Conservation (phyloP, 2,888 invertebrate species). For the Eilema caniola region DNA sequence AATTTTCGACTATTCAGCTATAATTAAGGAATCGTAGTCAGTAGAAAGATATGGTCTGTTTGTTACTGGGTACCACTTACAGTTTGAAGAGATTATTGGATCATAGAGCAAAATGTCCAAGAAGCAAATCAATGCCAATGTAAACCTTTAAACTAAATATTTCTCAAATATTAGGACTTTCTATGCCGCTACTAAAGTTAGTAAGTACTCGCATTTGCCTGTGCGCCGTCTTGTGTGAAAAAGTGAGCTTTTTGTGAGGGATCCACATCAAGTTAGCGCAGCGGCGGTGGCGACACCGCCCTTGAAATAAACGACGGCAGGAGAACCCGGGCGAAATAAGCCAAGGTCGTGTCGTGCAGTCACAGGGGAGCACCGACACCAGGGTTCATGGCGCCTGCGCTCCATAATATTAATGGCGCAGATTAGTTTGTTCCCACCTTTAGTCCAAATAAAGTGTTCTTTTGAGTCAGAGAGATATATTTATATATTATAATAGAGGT, state of each 20-base stretch:
- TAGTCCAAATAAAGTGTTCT: neutral
- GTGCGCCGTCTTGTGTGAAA: slow-evolving; percentile 40
- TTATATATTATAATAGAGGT: neutral
- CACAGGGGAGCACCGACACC: slow-evolving; percentile 23
- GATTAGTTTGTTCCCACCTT: slow-evolving; percentile 8
- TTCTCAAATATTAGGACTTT: neutral
- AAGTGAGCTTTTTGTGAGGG: slow-evolving; percentile 55
- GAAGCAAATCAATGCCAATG: no score
- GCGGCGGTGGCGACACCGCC: slow-evolving; percentile 14
- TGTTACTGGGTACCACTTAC: no score
- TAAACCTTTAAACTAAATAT: neutral
- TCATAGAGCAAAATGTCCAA: no score
- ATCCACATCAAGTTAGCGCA: slow-evolving; percentile 50
- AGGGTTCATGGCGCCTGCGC: slow-evolving; percentile 20
- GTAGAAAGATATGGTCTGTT: no score
- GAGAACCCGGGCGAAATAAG: slow-evolving; percentile 47
- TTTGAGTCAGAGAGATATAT: neutral
- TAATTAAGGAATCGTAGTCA: no score
- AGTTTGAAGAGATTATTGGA: no score
- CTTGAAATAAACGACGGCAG: slow-evolving; percentile 60
- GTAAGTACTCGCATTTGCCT: slow-evolving; percentile 27
- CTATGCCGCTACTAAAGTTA: neutral
- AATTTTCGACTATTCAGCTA: no score
- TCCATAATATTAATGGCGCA: slow-evolving; percentile 23
- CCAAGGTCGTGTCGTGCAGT: slow-evolving; percentile 43